Percentiles rank a stretch among this genome's conserved stretches.
Conservation (phyloP, 2,797 vertebrate genomes). For the Pteropus rufus region DNA sequence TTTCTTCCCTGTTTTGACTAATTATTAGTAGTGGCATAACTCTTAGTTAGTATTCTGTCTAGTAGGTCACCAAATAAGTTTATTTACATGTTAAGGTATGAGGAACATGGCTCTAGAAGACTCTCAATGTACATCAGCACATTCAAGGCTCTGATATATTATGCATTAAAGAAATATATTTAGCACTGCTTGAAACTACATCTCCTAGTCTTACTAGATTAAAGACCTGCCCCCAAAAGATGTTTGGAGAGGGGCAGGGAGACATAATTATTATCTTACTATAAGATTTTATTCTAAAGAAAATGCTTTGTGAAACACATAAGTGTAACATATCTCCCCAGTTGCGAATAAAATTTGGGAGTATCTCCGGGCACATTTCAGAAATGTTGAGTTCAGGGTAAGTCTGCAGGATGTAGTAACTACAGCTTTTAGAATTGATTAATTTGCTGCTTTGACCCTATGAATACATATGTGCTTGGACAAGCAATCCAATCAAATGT, state of each 20-base stretch:
- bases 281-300: background rate
- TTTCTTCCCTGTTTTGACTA: background rate
- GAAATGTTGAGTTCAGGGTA: background rate
- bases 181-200: background rate
- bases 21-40: background rate
- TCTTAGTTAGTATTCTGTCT: background rate
- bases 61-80: background rate
- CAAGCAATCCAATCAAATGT: background rate
- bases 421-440: background rate
- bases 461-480: background rate
- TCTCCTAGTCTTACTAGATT: background rate
- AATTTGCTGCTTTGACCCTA: background rate
- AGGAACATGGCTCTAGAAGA: background rate
- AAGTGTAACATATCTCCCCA: background rate
- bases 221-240: background rate
- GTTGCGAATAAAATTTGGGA: background rate
- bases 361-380: background rate
- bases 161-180: background rate
- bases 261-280: background rate
- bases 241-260: background rate
- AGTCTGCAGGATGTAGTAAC: background rate
- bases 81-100: background rate
- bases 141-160: background rate
- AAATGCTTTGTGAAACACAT: background rate
- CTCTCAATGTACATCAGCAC: background rate